Evolutionary conservation across 37 sponge, comb jelly and placozoan genomes (phyloP), one percentile per base, ranked within the genome.

Genomic region (Halichondria panicea): DNA sequence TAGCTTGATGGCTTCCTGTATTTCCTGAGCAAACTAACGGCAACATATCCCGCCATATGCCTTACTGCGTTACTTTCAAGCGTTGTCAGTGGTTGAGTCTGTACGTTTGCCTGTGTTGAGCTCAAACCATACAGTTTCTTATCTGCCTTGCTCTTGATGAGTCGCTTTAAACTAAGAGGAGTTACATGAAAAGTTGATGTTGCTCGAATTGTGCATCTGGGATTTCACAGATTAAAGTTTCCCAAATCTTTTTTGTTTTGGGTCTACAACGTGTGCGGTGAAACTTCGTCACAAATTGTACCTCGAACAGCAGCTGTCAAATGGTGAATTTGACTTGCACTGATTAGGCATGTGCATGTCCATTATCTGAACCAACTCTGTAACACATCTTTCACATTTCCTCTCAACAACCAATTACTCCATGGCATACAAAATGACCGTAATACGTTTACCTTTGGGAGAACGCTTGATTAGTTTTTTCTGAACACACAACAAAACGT

Each of bases 1-100:
- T 13, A 48, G 50, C 13, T 48, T 13, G 13, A 9, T 18, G 50
- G 50, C 50, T 48, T 48, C 13, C 50, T 9, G 13, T 48, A 48
- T 22, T 40, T 33, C 22, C 34, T 66, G 8, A 66, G 40, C 15
- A 66, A 40, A 11, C 12, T 66, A 5, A 66, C 22, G 12, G 66
- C 66, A 8, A 66, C 66, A 38, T 39, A 66, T 12, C 66, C 66
- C 13, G 66, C 66, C 66, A 66, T 66, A 40, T 66, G 34, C 9
- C 39, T 9, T 36, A 66, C 40, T 36, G 66, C 66, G 22, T n/a
- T 66, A 9, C 40, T 66, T 22, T 66, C 66, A n/a, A 33, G 66
- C 13, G 13, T 48, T 9, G 50, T 48, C 13, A 48, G 50, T 9
- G 50, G 50, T 48, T 13, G 9, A 13, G 13, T 13, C 13, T 13